Evolutionary conservation across 1,140 invertebrate species (phyloP), one percentile per base, ranked within the genome.

Genomic region (Drosophila chauvacae): DNA sequence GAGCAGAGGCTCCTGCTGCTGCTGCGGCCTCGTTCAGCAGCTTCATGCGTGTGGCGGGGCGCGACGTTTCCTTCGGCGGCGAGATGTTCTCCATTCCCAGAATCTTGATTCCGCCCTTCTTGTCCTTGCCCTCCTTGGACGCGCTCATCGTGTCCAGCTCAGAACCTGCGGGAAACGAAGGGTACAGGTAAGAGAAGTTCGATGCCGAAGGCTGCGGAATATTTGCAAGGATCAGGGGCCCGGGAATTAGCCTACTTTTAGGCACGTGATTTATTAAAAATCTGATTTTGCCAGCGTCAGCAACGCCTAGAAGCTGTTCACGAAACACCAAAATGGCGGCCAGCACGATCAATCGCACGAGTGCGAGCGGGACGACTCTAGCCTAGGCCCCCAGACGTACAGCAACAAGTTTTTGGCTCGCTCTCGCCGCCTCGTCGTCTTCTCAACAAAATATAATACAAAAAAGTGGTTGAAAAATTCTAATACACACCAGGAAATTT

Each of bases 271-370:
- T 69, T 77, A 88, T 57, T 71, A 41, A 77, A 77, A 79, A 66
- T 55, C 51, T 2, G 4, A 48, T 69, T 80, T 79, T 80, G 87
- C 66, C 84, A 77, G 79, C 88, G 88, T 91, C 88, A 91, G 79
- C 88, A 91, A 91, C 88, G 88, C 88, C 88, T 91, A 91, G 81
- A 91, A 91, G 81, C 80, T 79, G 83, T 75, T 80, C 76, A 79
- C 51, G 63, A 50, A 77, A 66, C 41, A 70, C 55, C 60, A 80
- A 80, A 82, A 83, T 91, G 88, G 88, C 90, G 84, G 57, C 47
- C 50, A 20, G 10, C n/a, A 33, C 50, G 23, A 45, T 41, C 41
- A 80, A 87, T 79, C 66, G 50, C 26, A 23, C 7, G 16, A 55
- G 80, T 62, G 85, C 23, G 65, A 90, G 80, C 57, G 84, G 55